Conservation (phyloP, 2,113 vertebrate genomes). For the Esox niger region DNA sequence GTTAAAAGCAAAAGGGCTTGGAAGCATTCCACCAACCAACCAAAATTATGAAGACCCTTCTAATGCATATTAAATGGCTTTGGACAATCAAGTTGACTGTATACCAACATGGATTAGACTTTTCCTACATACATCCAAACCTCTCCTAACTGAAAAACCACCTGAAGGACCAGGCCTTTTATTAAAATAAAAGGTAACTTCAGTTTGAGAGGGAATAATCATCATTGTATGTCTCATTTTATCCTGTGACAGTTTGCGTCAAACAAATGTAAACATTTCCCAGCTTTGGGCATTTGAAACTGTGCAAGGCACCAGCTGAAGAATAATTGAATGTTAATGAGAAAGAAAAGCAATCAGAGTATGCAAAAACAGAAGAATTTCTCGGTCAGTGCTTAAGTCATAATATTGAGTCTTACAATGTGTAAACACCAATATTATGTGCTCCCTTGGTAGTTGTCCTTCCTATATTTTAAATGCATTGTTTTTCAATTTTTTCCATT, state of each 20-base stretch:
- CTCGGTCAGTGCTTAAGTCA: background rate
- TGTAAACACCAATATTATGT: background rate
- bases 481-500: background rate
- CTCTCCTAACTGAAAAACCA: conserved; percentile 34
- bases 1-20: conserved; percentile 61
- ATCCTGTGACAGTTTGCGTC: background rate
- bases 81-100: conserved; percentile 55
- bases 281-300: background rate
- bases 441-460: conserved; percentile 1
- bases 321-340: background rate
- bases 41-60: conserved; percentile 47
- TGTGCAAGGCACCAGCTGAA: background rate
- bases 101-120: conserved; percentile 52
- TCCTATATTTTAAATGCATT: conserved; percentile 28
- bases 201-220: conserved; percentile 33
- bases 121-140: conserved; percentile 32
- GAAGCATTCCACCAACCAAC: conserved; percentile 59
- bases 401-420: background rate
- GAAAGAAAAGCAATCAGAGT: conserved; percentile 1
- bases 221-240: conserved; percentile 1
- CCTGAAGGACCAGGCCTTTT: conserved; percentile 19
- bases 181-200: conserved; percentile 39
- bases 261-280: too few species aligned
- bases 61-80: conserved; percentile 62
- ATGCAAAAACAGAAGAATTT: background rate